These are phyloP conservation scores for Lepus oiostolus DNA, from an alignment of 2,797 vertebrate species.

Conservation along the genomic window DNA sequence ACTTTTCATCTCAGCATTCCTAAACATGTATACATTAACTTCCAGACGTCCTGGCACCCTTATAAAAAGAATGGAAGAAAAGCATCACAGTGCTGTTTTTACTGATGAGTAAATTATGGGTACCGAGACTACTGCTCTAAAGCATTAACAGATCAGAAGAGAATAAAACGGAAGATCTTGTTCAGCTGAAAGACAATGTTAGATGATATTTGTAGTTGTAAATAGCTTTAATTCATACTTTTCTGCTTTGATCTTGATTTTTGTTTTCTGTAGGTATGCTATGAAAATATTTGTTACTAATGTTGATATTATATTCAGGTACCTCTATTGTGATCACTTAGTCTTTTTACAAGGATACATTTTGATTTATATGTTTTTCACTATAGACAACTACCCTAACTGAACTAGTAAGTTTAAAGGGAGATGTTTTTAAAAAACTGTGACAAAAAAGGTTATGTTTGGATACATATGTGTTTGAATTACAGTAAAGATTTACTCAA, in stretches of 20 bases:
- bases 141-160: conserved; percentile 73
- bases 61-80: conserved; percentile 77
- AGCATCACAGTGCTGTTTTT: conserved; percentile 67
- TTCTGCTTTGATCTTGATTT: conserved; percentile 68
- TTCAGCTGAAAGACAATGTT: conserved; percentile 69
- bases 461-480: conserved; percentile 30
- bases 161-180: conserved; percentile 65
- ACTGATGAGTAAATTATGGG: conserved; percentile 68
- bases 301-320: conserved; percentile 49
- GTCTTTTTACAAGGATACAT: conserved; percentile 38
- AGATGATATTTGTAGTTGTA: conserved; percentile 68
- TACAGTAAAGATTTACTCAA: conserved; percentile 56
- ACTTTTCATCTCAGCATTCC: conserved; percentile 78
- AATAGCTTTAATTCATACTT: conserved; percentile 68
- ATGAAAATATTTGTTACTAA: conserved; percentile 59
- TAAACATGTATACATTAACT: conserved; percentile 72
- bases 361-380: conserved; percentile 70
- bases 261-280: conserved; percentile 55
- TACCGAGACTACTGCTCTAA: conserved; percentile 62
- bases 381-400: conserved; percentile 10
- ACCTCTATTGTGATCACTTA: conserved; percentile 50
- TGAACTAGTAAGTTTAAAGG: conserved; percentile 58
- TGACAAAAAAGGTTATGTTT: conserved; percentile 55
- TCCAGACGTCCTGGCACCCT: conserved; percentile 75
- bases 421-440: conserved; percentile 20